These are phyloP conservation scores for Leucophenga varia DNA, from an alignment of 1,140 invertebrate species.

Conservation along the genomic window DNA sequence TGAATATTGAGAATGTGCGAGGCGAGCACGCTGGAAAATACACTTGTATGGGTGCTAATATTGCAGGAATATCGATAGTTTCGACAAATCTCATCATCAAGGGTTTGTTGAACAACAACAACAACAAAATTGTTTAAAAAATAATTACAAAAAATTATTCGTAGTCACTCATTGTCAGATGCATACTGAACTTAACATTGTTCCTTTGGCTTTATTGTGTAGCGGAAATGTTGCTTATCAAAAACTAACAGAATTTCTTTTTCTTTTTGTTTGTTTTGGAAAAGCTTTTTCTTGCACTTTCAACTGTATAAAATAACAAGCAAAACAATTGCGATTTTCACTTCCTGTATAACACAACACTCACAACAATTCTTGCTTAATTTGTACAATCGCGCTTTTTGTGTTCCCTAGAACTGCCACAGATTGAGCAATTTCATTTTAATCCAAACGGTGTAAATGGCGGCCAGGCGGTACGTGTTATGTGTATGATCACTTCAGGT, in stretches of 20 bases:
- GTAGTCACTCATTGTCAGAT: too few species aligned
- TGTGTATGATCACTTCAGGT: constrained; percentile 70
- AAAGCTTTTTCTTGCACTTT: constrained; percentile 30
- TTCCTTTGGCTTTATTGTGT: too few species aligned
- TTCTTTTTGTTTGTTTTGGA: constrained; percentile 23
- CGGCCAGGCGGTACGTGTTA: constrained; percentile 69
- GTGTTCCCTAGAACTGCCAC: constrained; percentile 60
- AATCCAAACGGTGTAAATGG: constrained; percentile 65
- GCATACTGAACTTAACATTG: too few species aligned
- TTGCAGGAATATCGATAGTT: constrained; percentile 68
- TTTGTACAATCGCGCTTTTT: constrained; percentile 22
- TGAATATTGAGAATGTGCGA: constrained; percentile 73
- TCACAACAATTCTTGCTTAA: too few species aligned
- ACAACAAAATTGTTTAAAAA: too few species aligned
- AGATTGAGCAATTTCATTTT: constrained; percentile 71
- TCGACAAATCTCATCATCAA: constrained; percentile 62
- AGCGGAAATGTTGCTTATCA: too few species aligned
- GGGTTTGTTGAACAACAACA: constrained; percentile 58
- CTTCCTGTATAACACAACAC: not conserved
- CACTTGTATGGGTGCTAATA: constrained; percentile 72
- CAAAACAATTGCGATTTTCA: too few species aligned
- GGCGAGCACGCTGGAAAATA: constrained; percentile 69
- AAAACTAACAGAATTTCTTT: too few species aligned
- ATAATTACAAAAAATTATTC: not conserved
- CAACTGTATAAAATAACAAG: constrained; percentile 29